A percentile compares a stretch with the other conserved stretches of the same genome.
Evolutionary conservation across 2,113 vertebrate genomes (phyloP).

Genomic region (Rostratula benghalensis): DNA sequence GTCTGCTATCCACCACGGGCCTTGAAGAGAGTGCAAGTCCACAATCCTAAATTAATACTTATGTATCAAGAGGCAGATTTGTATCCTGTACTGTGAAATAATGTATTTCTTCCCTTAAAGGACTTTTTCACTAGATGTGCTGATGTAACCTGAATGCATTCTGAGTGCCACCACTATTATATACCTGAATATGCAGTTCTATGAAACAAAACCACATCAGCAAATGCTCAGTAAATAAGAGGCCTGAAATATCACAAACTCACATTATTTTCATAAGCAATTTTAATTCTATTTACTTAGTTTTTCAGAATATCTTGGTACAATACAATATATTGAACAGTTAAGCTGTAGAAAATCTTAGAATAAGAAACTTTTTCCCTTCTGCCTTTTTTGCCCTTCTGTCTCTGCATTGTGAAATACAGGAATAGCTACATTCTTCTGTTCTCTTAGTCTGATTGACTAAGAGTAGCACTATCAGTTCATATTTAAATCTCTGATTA

Average conservation of each 20-base stretch:
- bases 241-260: conserved; percentile 23
- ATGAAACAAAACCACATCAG: conserved; percentile 46
- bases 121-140: conserved; percentile 15
- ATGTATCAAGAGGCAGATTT: conserved; percentile 1
- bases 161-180: background rate
- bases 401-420: background rate
- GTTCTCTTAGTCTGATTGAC: background rate
- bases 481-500: background rate
- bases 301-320: conserved; percentile 32
- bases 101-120: conserved; percentile 2
- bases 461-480: background rate
- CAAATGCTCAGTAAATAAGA: conserved; percentile 44
- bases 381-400: background rate
- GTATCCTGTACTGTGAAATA: conserved; percentile 29
- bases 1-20: background rate
- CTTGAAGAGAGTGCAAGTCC: background rate
- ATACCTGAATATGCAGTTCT: conserved; percentile 36
- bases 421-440: background rate
- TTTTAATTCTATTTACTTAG: conserved; percentile 45
- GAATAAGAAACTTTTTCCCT: background rate
- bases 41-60: conserved; percentile 34
- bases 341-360: background rate
- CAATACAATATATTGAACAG: background rate
- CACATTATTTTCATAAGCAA: conserved; percentile 51
- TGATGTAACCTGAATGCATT: conserved; percentile 15